Evolutionary conservation across 2,113 vertebrate species (phyloP), one percentile per base, ranked within the genome.

Genomic region (Toxotes chatareus): DNA sequence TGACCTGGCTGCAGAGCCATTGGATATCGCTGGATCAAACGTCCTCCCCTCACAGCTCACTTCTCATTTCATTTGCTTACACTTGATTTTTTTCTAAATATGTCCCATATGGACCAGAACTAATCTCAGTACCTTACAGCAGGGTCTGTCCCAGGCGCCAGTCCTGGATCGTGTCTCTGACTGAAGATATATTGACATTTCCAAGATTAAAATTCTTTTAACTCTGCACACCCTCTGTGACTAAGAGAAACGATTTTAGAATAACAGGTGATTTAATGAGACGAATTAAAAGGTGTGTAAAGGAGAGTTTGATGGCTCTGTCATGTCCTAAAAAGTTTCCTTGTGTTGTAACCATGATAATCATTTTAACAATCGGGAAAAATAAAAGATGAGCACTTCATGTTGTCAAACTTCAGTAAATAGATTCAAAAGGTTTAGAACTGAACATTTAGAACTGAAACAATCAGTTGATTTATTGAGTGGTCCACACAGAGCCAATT

Each of bases 111-210:
- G 27, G 46, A 82, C 34, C 73, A 62, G 72, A 68, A 62, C 34
- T 44, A 42, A 31, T 17, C 11, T 38, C 60, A 38, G n/a, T 4
- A 51, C 80, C 38, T 81, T 70, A 46, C 70, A 77, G 66, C 66
- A 75, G 46, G n/a, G 69, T 83, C 69, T 73, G 53, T 72, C 76
- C 44, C 70, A 75, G 88, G 89, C 91, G 81, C 90, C 88, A 89
- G 76, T 62, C 55, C 27, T 73, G 46, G 36, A 72, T 82, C 80
- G 71, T 67, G 51, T 42, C 60, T 77, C 65, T 77, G 79, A 64
- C 71, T 81, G 51, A 74, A 83, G 87, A 89, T 90, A 86, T 88
- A 93, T 88, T 86, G 88, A 86, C 88, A 81, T 79, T 76, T 80
- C 57, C 66, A 23, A 85, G 87, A 91, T 88, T 87, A 74, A 80